Evolutionary conservation across 2,888 invertebrate species (phyloP).

Genomic region (Caenorhabditis sp.): DNA sequence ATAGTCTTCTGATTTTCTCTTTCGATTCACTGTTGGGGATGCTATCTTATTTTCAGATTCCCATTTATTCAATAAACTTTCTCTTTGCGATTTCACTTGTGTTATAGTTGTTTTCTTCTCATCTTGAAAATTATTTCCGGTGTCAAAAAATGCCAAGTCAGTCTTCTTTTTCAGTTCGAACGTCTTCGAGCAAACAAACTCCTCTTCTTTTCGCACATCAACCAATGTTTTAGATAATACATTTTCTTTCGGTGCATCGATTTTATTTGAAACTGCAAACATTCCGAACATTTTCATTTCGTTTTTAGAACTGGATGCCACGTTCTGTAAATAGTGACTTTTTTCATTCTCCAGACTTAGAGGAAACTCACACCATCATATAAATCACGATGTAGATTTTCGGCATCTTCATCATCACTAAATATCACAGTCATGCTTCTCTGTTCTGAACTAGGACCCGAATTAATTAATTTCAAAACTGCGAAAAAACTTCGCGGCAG

Average conservation of each 20-base stretch:
- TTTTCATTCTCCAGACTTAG: not conserved
- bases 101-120: not conserved
- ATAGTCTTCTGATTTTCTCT: not conserved
- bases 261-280: constrained; percentile 6
- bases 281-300: constrained; percentile 27
- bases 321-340: too few relatives aligned
- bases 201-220: not conserved
- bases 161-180: constrained; percentile 7
- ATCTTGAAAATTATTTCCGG: too few relatives aligned
- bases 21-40: not conserved
- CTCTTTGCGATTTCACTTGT: not conserved
- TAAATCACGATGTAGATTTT: constrained; percentile 12
- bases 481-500: constrained; percentile 1
- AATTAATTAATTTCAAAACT: not conserved
- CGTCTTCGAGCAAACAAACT: not conserved
- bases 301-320: too few relatives aligned
- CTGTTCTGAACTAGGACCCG: not conserved
- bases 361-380: constrained; percentile 1
- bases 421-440: constrained; percentile 8
- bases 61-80: not conserved
- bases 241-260: constrained; percentile 13
- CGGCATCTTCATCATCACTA: constrained; percentile 40
- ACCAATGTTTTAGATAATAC: constrained; percentile 8
- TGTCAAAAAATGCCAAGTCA: constrained; percentile 11
- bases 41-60: not conserved